Percentiles rank a stretch among this genome's conserved stretches.
phyloP scores from a whole-genome alignment of 2,113 vertebrate genomes.

The Sinocyclocheilus anophthalmus region DNA sequence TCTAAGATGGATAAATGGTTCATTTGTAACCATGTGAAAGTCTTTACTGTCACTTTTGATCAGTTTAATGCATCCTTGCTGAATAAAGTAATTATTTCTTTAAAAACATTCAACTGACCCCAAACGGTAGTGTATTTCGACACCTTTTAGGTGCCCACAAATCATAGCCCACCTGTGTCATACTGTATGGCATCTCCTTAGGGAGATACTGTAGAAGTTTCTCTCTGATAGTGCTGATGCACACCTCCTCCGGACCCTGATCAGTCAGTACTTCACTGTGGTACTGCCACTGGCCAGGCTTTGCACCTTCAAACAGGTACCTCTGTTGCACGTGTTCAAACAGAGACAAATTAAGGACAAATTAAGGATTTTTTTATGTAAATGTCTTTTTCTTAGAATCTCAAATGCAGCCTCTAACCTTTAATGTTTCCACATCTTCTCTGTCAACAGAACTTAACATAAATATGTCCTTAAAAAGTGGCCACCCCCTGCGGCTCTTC shows the following conservation, averaged over 20 bases:
- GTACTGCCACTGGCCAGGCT: conserved; percentile 87
- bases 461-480: conserved; percentile 90
- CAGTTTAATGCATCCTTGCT: background rate
- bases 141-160: background rate
- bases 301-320: conserved; percentile 84
- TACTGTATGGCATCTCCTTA: conserved; percentile 87
- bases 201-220: conserved; percentile 89
- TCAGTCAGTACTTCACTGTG: conserved; percentile 90
- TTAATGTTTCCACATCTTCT: conserved; percentile 86
- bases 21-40: background rate
- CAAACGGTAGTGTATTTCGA: background rate
- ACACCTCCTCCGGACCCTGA: conserved; percentile 88
- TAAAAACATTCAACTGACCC: too few relatives aligned
- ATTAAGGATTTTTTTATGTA: background rate
- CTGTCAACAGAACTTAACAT: conserved; percentile 86
- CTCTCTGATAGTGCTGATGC: conserved; percentile 84
- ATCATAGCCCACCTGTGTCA: conserved; percentile 83
- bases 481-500: conserved; percentile 80
- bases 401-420: conserved; percentile 71
- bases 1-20: background rate
- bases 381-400: background rate
- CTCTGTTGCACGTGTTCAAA: conserved; percentile 69
- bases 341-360: background rate
- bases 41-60: background rate
- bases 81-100: background rate